These are phyloP conservation scores for Nomada goodeniana DNA, from an alignment of 2,888 invertebrate genomes.

Conservation along the genomic window DNA sequence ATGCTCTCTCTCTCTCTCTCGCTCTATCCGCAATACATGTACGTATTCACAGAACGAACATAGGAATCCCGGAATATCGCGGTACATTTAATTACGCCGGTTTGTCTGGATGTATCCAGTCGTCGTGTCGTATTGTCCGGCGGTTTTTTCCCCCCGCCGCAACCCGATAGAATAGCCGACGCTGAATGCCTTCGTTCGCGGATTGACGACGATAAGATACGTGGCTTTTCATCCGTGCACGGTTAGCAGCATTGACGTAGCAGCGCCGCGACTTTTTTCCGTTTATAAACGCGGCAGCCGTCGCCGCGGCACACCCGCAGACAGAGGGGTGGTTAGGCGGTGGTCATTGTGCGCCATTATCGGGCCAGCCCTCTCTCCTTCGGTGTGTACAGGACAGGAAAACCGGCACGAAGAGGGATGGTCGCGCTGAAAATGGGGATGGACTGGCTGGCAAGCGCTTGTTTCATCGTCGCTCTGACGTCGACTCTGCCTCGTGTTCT, in stretches of 20 bases:
- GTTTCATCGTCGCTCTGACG: slow-evolving; percentile 72
- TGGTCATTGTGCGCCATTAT: slow-evolving; percentile 69
- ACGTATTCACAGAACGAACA: slow-evolving; percentile 18
- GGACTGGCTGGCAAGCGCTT: slow-evolving; percentile 51
- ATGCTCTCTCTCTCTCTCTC: neutral
- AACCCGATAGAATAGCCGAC: slow-evolving; percentile 48
- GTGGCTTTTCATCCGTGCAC: slow-evolving; percentile 67
- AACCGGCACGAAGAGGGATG: slow-evolving; percentile 39
- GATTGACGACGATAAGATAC: slow-evolving; percentile 73
- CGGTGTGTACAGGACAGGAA: slow-evolving; percentile 33
- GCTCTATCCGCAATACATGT: neutral
- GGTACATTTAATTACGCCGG: slow-evolving; percentile 65
- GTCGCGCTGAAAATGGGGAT: slow-evolving; percentile 26
- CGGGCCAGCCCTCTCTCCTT: slow-evolving; percentile 57
- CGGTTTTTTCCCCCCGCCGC: slow-evolving; percentile 31
- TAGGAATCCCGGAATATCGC: slow-evolving; percentile 39
- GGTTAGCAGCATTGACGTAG: slow-evolving; percentile 65
- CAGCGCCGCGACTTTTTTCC: slow-evolving; percentile 70
- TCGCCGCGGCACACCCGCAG: slow-evolving; percentile 39
- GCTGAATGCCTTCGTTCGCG: slow-evolving; percentile 60
- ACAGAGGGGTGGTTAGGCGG: slow-evolving; percentile 55
- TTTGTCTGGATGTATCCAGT: slow-evolving; percentile 58
- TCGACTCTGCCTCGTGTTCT: slow-evolving; percentile 69
- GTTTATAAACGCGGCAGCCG: slow-evolving; percentile 68
- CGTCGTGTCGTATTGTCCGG: slow-evolving; percentile 33